Evolutionary conservation across 2,888 invertebrate genomes (phyloP).

Genomic region (Drosophila histrio): DNA sequence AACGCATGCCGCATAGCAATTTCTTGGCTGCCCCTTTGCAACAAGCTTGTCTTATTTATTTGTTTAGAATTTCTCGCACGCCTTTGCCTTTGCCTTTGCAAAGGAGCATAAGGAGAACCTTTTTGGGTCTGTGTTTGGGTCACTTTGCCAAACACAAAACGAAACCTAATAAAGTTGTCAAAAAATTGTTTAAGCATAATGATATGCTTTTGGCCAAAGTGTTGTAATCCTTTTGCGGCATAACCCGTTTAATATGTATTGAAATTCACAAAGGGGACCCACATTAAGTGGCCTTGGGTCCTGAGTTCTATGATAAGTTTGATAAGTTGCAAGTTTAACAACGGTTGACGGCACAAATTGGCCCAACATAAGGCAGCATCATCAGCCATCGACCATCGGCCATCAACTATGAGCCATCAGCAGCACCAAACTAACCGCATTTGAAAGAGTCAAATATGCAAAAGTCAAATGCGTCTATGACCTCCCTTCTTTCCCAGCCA

Average conservation of each 20-base stretch:
- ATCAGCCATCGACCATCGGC: conserved; percentile 1
- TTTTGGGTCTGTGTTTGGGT: conserved; percentile 52
- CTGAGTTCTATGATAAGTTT: conserved; percentile 63
- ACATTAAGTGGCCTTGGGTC: conserved; percentile 70
- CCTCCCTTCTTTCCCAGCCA: neutral
- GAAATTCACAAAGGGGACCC: conserved; percentile 71
- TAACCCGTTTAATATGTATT: conserved; percentile 78
- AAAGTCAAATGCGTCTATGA: conserved; percentile 71
- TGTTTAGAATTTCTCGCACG: conserved; percentile 77
- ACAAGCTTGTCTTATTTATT: conserved; percentile 74
- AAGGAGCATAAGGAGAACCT: conserved; percentile 35
- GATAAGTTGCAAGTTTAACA: conserved; percentile 78
- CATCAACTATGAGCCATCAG: conserved; percentile 5
- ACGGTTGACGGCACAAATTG: conserved; percentile 79
- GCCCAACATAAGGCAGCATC: conserved; percentile 34
- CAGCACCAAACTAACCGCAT: conserved; percentile 48
- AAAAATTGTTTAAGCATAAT: conserved; percentile 80
- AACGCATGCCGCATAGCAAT: conserved; percentile 79
- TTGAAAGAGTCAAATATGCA: conserved; percentile 77
- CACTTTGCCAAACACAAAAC: conserved; percentile 52
- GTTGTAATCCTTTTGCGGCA: conserved; percentile 79
- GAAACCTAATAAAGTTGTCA: conserved; percentile 78
- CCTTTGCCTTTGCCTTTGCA: conserved; percentile 35
- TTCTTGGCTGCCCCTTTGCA: conserved; percentile 39
- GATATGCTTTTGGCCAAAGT: conserved; percentile 75